phyloP scores from a whole-genome alignment of 1,140 invertebrate species.

The Drosophila baimaii region DNA sequence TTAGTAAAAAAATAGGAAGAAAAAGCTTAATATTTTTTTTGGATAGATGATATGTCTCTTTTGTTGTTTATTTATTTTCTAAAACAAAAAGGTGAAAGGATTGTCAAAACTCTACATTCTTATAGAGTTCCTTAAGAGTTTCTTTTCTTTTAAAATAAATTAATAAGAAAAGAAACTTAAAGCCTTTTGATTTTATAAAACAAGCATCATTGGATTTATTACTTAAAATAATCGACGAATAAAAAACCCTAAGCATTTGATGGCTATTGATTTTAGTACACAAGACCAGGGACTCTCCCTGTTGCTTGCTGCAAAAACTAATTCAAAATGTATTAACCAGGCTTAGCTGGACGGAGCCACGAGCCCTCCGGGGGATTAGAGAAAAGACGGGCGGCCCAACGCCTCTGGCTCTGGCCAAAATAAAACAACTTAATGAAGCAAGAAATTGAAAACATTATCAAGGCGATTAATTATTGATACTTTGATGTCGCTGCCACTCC shows the following conservation, averaged over 20 bases:
- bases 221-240: no score
- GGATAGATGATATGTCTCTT: no score
- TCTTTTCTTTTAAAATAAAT: not conserved
- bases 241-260: no score
- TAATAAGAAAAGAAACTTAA: not conserved
- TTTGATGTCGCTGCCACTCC: constrained; percentile 62
- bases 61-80: no score
- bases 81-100: no score
- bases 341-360: constrained; percentile 45
- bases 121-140: not conserved
- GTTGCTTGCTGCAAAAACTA: constrained; percentile 27
- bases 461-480: constrained; percentile 82
- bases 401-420: constrained; percentile 48
- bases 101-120: no score
- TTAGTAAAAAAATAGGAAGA: no score
- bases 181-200: no score
- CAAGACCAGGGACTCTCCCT: not conserved
- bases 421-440: constrained; percentile 78
- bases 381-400: constrained; percentile 48
- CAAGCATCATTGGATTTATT: not conserved
- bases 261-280: constrained; percentile 41
- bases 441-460: constrained; percentile 81
- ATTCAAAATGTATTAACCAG: constrained; percentile 65
- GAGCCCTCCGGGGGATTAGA: constrained; percentile 45
- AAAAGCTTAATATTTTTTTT: no score